These are phyloP conservation scores for Poecilus cupreus DNA, from an alignment of 2,888 invertebrate species.

Conservation along the genomic window DNA sequence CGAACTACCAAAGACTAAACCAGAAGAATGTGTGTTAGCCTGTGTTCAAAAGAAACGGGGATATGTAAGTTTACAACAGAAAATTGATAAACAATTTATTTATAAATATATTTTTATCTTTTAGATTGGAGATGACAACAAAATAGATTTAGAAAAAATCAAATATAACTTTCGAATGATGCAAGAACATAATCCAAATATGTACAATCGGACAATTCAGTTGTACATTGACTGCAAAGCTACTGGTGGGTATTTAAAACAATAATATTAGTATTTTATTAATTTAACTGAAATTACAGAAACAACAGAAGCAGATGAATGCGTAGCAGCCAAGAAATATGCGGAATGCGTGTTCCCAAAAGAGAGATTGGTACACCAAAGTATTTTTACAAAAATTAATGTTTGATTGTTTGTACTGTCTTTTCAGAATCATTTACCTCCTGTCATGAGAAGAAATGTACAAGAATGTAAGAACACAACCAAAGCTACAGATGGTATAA, in stretches of 20 bases:
- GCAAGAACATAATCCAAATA: constrained; percentile 16
- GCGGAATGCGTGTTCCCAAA: constrained; percentile 43
- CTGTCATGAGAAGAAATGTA: neutral
- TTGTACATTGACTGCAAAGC: constrained; percentile 6
- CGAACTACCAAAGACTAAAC: constrained; percentile 28
- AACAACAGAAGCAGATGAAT: constrained; percentile 30
- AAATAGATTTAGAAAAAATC: constrained; percentile 18
- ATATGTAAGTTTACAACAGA: constrained; percentile 11
- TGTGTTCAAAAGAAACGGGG: constrained; percentile 7
- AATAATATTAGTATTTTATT: neutral
- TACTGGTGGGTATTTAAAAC: constrained; percentile 4
- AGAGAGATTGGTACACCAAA: constrained; percentile 5
- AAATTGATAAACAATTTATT: neutral
- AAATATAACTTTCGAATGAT: neutral
- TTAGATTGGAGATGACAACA: constrained; percentile 16
- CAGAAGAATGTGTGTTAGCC: constrained; percentile 28
- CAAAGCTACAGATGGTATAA: constrained; percentile 14
- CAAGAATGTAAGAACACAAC: constrained; percentile 22
- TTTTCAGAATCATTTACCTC: constrained; percentile 1
- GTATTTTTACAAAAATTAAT: neutral
- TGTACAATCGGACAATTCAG: constrained; percentile 9
- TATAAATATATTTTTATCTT: neutral
- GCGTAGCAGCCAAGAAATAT: constrained; percentile 29
- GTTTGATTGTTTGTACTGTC: neutral
- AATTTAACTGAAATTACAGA: neutral